Percentiles rank a stretch among this genome's conserved stretches.
Conservation (phyloP, 1,140 invertebrate species). For the Daktulosphaira vitifoliae region DNA sequence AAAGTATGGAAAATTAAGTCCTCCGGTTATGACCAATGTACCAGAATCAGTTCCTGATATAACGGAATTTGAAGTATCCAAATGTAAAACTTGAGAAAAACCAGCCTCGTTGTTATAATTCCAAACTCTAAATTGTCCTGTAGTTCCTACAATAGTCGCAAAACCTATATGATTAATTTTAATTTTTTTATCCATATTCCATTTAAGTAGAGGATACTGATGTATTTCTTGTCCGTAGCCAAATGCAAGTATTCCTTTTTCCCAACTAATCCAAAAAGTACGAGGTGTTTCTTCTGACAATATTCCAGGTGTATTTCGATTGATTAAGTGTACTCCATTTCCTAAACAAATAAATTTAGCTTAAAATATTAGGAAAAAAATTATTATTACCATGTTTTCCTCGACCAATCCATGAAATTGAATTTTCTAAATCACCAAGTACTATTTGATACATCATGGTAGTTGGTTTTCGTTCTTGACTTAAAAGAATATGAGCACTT, state of each 20-base stretch:
- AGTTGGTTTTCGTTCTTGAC: constrained; percentile 45
- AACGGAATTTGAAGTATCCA: constrained; percentile 52
- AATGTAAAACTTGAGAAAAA: constrained; percentile 55
- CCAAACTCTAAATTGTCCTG: constrained; percentile 55
- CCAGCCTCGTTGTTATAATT: constrained; percentile 59
- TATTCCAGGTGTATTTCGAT: constrained; percentile 48
- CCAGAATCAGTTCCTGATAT: constrained; percentile 54
- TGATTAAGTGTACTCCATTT: constrained; percentile 51
- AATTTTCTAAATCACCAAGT: constrained; percentile 49
- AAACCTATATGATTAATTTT: constrained; percentile 53
- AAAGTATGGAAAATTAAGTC: constrained; percentile 48
- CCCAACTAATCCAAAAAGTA: constrained; percentile 56
- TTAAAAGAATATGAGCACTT: constrained; percentile 51
- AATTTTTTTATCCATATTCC: constrained; percentile 50
- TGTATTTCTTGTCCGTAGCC: constrained; percentile 48
- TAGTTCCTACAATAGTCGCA: constrained; percentile 51
- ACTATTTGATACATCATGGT: constrained; percentile 54
- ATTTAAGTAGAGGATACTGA: constrained; percentile 47
- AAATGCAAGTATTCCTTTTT: constrained; percentile 48
- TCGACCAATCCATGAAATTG: constrained; percentile 51
- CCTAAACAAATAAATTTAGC: constrained; percentile 42
- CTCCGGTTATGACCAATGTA: constrained; percentile 50
- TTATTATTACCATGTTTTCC: constrained; percentile 51
- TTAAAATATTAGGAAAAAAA: not conserved
- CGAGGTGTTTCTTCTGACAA: constrained; percentile 46